Evolutionary conservation across 2,113 vertebrate species (phyloP).

Genomic region (Hypanus sabinus): DNA sequence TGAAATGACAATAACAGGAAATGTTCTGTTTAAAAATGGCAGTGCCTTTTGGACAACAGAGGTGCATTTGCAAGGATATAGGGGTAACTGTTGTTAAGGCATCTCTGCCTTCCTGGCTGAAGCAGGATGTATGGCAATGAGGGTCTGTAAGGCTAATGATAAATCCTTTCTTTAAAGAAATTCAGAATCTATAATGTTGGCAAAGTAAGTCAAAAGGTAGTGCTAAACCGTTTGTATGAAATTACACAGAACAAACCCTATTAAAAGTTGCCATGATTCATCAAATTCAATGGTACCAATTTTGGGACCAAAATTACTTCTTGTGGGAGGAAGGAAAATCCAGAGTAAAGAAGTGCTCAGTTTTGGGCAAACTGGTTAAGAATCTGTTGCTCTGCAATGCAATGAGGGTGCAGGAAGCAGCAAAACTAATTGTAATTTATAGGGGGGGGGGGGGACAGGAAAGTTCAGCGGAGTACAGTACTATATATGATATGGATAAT

Average conservation of each 20-base stretch:
- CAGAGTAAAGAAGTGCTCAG: background rate
- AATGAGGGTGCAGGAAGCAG: background rate
- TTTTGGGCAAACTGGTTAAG: background rate
- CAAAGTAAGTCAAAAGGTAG: background rate
- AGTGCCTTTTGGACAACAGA: background rate
- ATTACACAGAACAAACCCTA: background rate
- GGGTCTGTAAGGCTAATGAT: background rate
- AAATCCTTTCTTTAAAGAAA: background rate
- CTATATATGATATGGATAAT: background rate
- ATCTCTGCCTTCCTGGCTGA: background rate
- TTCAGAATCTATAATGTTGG: background rate
- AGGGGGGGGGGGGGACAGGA: background rate
- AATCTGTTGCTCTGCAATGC: background rate
- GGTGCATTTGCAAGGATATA: background rate
- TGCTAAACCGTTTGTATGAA: background rate
- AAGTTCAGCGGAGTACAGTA: background rate
- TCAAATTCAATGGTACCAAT: background rate
- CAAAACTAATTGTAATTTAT: background rate
- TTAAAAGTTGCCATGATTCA: background rate
- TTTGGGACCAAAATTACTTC: background rate
- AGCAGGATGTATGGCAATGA: background rate
- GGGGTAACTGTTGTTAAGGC: background rate
- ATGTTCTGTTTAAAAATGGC: slow-evolving; percentile 28
- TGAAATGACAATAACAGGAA: slow-evolving; percentile 36
- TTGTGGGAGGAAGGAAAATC: background rate